Base-by-base conservation (phyloP, 2,888 invertebrate species). In the Hetaerina titia region DNA sequence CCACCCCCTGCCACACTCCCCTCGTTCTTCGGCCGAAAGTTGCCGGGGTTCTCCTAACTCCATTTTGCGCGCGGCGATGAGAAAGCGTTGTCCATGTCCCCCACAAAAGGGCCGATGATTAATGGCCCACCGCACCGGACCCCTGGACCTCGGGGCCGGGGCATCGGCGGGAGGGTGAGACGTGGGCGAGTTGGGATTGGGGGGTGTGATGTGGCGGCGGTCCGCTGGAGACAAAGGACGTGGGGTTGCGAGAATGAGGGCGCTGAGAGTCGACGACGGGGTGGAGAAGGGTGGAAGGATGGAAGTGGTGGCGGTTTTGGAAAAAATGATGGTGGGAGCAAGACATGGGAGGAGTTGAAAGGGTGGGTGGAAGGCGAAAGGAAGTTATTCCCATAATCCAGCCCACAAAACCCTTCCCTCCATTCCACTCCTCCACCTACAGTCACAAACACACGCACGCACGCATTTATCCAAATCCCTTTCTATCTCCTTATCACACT, bases 91-190 rank as follows among this genome's bases (percentile, higher is more conserved):
- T 74, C 92, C 92, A 9, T 31, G 92, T 92, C 92, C 2, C 74
- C 81, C 58, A 92, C 64, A 92, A 92, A 92, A 92, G 92, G 81
- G 69, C 15, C 92, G 56, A 92, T 92, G 92, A 92, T 92, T 92
- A 92, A 92, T 92, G 92, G 69, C n/a, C 69, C 92, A 4, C n/a
- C 90, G 64, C 31, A 19, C 45, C 69, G 56, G 92, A 69, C 56
- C 69, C 74, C 69, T 74, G 69, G 69, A 64, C 69, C 92, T 92
- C n/a, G 22, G 69, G 69, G 56, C 56, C 74, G 58, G 58, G 57
- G 57, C 92, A n/a, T 56, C 25, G 89, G 89, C 19, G 13, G 15
- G 69, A 17, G 64, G 63, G 45, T 7, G 64, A 64, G 64, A 7
- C 69, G 69, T 22, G 22, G 69, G 8, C 45, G 69, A 22, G 69